Evolutionary conservation across 2,797 vertebrate genomes (phyloP).

Genomic region (Etheostoma nigrum): DNA sequence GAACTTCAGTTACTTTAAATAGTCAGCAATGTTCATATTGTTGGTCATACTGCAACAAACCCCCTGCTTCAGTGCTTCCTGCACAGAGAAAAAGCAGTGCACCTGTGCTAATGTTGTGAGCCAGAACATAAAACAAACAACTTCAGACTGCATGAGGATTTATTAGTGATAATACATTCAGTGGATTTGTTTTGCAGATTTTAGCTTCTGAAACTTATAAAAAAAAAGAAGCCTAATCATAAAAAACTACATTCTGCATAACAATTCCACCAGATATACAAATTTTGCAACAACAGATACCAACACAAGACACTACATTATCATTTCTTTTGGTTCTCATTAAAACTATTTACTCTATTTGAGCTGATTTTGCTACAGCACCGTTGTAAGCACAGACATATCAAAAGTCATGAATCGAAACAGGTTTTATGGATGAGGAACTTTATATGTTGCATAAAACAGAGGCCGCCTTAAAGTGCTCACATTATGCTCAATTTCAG

Average conservation of each 20-base stretch:
- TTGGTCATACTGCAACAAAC: background rate
- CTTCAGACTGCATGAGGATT: constrained; percentile 9
- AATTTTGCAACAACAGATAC: background rate
- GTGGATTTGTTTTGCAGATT: background rate
- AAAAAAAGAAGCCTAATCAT: background rate
- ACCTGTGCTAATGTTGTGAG: background rate
- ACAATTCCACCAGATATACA: background rate
- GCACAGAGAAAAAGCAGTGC: background rate
- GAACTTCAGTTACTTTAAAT: background rate
- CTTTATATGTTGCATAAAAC: constrained; percentile 22
- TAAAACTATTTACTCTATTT: background rate
- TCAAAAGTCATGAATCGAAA: background rate
- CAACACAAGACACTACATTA: background rate
- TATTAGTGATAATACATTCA: constrained; percentile 21
- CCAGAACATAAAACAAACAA: background rate
- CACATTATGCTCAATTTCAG: too few species aligned
- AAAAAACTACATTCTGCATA: background rate
- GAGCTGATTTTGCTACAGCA: background rate
- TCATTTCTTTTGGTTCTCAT: background rate
- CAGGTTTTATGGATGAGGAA: constrained; percentile 39
- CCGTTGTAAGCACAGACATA: background rate
- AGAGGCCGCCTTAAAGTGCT: constrained; percentile 1
- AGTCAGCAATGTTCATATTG: background rate
- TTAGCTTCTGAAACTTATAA: background rate
- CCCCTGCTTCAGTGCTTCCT: background rate